phyloP scores from a whole-genome alignment of 2,888 invertebrate species.

The Acanthopleura granulata region DNA sequence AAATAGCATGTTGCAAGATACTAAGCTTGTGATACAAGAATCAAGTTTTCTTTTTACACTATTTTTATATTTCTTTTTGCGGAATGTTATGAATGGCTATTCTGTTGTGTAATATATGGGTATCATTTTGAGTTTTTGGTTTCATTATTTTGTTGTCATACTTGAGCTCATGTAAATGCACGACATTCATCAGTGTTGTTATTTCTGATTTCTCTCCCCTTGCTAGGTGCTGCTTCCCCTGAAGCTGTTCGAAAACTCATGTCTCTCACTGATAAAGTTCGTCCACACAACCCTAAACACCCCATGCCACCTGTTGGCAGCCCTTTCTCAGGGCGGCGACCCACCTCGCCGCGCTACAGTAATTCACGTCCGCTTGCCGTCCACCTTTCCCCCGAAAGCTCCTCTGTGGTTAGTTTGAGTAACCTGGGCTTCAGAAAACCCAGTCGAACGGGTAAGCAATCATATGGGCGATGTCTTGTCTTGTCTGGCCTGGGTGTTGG shows the following conservation, averaged over 20 bases:
- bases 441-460: constrained; percentile 63
- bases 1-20: constrained; percentile 13
- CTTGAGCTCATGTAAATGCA: no score
- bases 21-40: constrained; percentile 9
- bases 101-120: background rate
- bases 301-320: constrained; percentile 50
- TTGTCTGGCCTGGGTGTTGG: no score
- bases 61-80: constrained; percentile 9
- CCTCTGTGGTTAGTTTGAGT: constrained; percentile 92
- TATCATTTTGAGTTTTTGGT: no score
- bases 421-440: constrained; percentile 91
- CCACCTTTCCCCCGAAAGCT: constrained; percentile 93
- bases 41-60: background rate
- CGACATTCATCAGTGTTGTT: background rate
- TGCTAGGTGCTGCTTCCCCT: constrained; percentile 90
- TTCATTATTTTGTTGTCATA: no score
- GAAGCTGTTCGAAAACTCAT: constrained; percentile 96
- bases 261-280: constrained; percentile 77
- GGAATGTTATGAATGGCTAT: constrained; percentile 14
- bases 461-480: background rate
- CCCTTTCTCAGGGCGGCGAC: constrained; percentile 79
- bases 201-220: constrained; percentile 28
- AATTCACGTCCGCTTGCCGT: constrained; percentile 73
- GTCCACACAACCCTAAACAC: constrained; percentile 64
- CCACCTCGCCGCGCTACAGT: constrained; percentile 80